Evolutionary conservation across 2,113 vertebrate genomes (phyloP).

Genomic region (Phrynocephalus versicolor): DNA sequence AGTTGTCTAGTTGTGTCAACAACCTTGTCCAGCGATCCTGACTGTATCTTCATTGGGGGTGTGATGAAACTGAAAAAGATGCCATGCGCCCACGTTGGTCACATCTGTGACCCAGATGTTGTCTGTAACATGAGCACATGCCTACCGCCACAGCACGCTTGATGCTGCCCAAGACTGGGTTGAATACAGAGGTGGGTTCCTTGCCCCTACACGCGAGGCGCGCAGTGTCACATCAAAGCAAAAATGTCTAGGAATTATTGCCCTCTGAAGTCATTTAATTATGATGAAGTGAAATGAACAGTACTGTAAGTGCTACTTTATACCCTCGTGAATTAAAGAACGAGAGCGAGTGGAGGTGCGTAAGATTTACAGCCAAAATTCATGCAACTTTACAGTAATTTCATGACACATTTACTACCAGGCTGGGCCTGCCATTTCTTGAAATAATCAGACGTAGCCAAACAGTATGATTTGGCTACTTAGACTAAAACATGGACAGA

Average conservation of each 20-base stretch:
- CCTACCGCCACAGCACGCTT: conserved; percentile 69
- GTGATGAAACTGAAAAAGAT: conserved; percentile 71
- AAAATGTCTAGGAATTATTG: conserved; percentile 71
- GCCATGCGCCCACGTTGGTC: conserved; percentile 66
- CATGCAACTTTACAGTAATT: conserved; percentile 78
- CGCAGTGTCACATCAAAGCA: conserved; percentile 78
- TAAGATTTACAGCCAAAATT: conserved; percentile 78
- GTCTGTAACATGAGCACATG: conserved; percentile 73
- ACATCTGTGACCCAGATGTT: conserved; percentile 81
- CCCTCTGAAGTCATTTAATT: conserved; percentile 79
- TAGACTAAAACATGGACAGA: conserved; percentile 52
- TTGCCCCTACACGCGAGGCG: conserved; percentile 67
- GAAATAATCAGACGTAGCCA: conserved; percentile 71
- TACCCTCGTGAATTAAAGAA: conserved; percentile 78
- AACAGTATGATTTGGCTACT: conserved; percentile 60
- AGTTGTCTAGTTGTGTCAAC: too few species aligned
- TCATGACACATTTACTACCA: conserved; percentile 72
- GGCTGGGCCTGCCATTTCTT: conserved; percentile 65
- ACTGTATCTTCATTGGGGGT: conserved; percentile 53
- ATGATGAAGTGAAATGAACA: conserved; percentile 80
- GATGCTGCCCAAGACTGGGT: conserved; percentile 62
- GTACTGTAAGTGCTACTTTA: conserved; percentile 77
- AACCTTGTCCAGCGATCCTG: conserved; percentile 41
- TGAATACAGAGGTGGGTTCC: conserved; percentile 67
- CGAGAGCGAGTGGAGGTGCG: conserved; percentile 75